phyloP scores from a whole-genome alignment of 2,888 invertebrate genomes.

The Subacronicta megacephala region DNA sequence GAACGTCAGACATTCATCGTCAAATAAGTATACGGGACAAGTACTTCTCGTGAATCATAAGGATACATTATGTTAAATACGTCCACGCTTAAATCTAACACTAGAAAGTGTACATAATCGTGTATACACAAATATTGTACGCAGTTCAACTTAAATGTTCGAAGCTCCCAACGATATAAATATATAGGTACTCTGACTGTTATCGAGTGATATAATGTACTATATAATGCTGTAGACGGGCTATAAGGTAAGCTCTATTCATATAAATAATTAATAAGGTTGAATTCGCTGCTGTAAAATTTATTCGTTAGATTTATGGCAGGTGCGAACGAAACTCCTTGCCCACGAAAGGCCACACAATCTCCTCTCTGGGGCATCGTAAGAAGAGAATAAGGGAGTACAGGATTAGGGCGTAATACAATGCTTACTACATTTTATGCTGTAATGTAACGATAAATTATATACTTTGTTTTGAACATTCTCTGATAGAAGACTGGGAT shows the following conservation, averaged over 20 bases:
- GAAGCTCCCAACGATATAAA: too few relatives aligned
- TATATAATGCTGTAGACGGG: too few relatives aligned
- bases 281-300: neutral
- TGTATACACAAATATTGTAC: too few relatives aligned
- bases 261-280: neutral
- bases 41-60: constrained; percentile 29
- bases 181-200: too few relatives aligned
- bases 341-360: constrained; percentile 2
- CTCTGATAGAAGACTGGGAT: neutral
- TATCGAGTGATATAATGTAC: too few relatives aligned
- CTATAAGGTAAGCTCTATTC: too few relatives aligned
- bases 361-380: constrained; percentile 5
- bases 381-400: constrained; percentile 9
- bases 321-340: constrained; percentile 1
- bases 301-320: constrained; percentile 7
- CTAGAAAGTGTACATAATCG: constrained; percentile 11
- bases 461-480: neutral
- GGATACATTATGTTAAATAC: constrained; percentile 12
- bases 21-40: constrained; percentile 4
- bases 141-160: too few relatives aligned
- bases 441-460: neutral
- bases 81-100: constrained; percentile 25
- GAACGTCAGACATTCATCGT: neutral
- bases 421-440: neutral
- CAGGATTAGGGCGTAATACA: neutral